Base-by-base conservation (phyloP, 1,140 invertebrate genomes). In the Panagrolaimus sp. region DNA sequence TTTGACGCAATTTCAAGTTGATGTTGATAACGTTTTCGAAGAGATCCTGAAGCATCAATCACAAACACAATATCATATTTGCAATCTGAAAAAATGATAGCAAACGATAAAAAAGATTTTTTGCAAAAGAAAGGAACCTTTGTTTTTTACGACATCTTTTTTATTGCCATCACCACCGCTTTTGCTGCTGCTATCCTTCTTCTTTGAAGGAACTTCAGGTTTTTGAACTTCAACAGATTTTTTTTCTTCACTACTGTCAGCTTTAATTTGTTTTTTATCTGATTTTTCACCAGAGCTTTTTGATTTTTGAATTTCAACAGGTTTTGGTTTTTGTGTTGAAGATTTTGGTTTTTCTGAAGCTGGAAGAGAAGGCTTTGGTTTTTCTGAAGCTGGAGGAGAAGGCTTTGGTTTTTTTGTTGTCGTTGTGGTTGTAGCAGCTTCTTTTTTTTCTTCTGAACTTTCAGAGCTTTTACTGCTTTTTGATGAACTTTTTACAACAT, bases 191-290 rank as follows among this genome's bases (percentile, higher is more conserved):
- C 52, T 58, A 26, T 21, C 21, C 17, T 58, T 58, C 14, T n/a
- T 10, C 21, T 48, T 48, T 38, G 32, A 7, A 38, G 52, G 15
- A 58, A 58, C 17, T 58, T 52, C 17, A 21, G 21, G 52, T 58
- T 58, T 58, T 58, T 28, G 15, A 26, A 58, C 21, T 58, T 58
- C 52, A 58, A 58, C 52, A 12, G 52, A 58, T 58, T 58, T 14
- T 28, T 58, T 21, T 26, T 58, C 52, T 26, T 28, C 52, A 28
- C 52, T 58, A 21, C 28, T 58, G 12, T 21, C 52, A 28, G 52
- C 52, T 21, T 58, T 21, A 58, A 58, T n/a, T 21, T 21, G 17
- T 24, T 52, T 58, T 21, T 58, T 58, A n/a, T 58, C 17, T 26
- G 52, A 21, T 12, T 26, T 21, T 12, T 28, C 52, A 21, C 7